These are phyloP conservation scores for Heterotilapia buettikoferi DNA, from an alignment of 2,113 vertebrate species.

Conservation along the genomic window DNA sequence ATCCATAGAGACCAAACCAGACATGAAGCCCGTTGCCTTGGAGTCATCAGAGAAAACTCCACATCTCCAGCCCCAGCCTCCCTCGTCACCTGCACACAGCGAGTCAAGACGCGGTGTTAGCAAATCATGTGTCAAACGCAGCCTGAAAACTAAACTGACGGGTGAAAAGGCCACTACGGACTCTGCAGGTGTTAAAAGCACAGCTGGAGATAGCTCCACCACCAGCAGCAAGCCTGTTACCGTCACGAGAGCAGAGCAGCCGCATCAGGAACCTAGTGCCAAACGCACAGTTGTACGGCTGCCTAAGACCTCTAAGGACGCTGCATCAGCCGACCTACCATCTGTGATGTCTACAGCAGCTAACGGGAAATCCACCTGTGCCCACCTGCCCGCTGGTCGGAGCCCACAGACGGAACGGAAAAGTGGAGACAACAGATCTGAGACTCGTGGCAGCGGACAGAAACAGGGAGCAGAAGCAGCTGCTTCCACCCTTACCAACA, in stretches of 20 bases:
- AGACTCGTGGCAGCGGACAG: background rate
- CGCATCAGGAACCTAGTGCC: conserved; percentile 58
- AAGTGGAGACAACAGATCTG: conserved; percentile 22
- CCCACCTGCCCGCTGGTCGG: background rate
- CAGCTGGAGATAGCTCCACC: background rate
- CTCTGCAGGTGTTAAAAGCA: background rate
- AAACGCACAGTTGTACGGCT: conserved; percentile 41
- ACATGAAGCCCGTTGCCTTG: conserved; percentile 30
- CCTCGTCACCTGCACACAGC: conserved; percentile 12
- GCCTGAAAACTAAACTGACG: conserved; percentile 59
- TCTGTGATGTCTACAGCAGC: conserved; percentile 24
- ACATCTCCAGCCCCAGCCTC: conserved; percentile 4
- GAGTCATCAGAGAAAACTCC: conserved; percentile 31
- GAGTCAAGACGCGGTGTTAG: conserved; percentile 69
- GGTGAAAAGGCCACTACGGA: conserved; percentile 45
- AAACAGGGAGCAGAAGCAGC: background rate
- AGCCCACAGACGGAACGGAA: conserved; percentile 5
- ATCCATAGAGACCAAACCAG: conserved; percentile 67
- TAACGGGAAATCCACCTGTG: conserved; percentile 6
- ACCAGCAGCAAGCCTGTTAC: background rate
- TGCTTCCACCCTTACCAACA: background rate
- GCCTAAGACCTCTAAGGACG: conserved; percentile 23
- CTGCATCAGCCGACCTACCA: conserved; percentile 10
- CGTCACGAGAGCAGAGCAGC: conserved; percentile 40
- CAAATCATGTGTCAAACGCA: conserved; percentile 79